Percentiles rank a stretch among this genome's conserved stretches.
Evolutionary conservation across 2,888 invertebrate genomes (phyloP).

Genomic region (Dasysyrphus tricinctus): DNA sequence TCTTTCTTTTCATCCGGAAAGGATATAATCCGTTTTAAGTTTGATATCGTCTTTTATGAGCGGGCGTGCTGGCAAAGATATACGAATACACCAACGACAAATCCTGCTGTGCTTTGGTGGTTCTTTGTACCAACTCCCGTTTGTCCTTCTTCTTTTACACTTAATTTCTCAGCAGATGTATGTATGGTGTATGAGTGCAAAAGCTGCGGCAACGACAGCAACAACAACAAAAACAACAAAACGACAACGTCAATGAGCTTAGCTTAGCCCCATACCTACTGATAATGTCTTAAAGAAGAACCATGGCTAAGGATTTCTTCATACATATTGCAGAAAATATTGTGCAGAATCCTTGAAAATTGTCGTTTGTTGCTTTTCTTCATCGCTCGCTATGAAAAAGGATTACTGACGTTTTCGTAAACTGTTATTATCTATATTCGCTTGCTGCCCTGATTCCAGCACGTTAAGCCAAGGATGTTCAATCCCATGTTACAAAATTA

Average conservation of each 20-base stretch:
- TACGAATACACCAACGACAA: slow-evolving; percentile 51
- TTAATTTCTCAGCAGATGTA: background rate
- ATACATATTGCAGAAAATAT: slow-evolving; percentile 72
- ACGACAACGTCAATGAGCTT: slow-evolving; percentile 28
- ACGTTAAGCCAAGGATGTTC: slow-evolving; percentile 26
- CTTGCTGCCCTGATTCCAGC: slow-evolving; percentile 68
- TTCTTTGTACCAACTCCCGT: background rate
- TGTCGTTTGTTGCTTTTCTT: slow-evolving; percentile 53
- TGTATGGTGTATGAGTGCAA: background rate
- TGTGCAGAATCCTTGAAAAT: slow-evolving; percentile 74
- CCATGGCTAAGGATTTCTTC: slow-evolving; percentile 56
- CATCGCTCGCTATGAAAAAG: slow-evolving; percentile 60
- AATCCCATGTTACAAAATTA: slow-evolving; percentile 52
- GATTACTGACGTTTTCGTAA: slow-evolving; percentile 74
- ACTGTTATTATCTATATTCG: slow-evolving; percentile 72
- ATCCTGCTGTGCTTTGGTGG: slow-evolving; percentile 46
- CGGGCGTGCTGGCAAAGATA: slow-evolving; percentile 61
- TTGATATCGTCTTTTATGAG: slow-evolving; percentile 75
- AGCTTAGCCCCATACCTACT: slow-evolving; percentile 58
- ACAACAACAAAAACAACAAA: background rate
- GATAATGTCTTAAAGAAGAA: slow-evolving; percentile 68
- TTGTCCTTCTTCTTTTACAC: background rate
- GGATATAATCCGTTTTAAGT: slow-evolving; percentile 74
- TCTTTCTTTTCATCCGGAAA: slow-evolving; percentile 63
- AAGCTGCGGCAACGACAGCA: slow-evolving; percentile 6